phyloP scores from a whole-genome alignment of 2,797 vertebrate species.

The Paramormyrops hopkinsi region DNA sequence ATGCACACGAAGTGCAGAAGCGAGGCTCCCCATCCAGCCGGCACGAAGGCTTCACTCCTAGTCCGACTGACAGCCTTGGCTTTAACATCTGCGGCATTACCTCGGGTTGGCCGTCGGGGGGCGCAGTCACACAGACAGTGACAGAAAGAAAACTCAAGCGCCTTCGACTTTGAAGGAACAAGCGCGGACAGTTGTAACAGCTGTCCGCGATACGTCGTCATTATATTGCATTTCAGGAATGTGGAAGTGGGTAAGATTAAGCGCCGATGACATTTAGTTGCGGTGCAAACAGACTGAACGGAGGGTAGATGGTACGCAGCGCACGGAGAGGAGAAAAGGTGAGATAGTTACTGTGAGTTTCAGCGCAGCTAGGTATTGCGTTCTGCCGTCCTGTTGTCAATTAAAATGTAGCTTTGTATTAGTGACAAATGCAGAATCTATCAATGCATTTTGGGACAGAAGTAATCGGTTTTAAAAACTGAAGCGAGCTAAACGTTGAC shows the following conservation, averaged over 20 bases:
- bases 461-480: neutral
- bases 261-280: neutral
- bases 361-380: neutral
- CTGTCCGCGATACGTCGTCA: neutral
- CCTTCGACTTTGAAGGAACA: neutral
- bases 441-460: neutral
- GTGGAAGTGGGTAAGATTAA: neutral
- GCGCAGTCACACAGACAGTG: neutral
- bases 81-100: neutral
- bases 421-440: neutral
- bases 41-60: neutral
- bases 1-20: neutral
- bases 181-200: constrained; percentile 1
- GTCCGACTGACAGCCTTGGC: neutral
- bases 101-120: neutral
- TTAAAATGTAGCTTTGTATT: neutral
- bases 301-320: constrained; percentile 11
- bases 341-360: constrained; percentile 9
- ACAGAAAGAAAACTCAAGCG: neutral
- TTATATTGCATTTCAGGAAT: neutral
- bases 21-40: neutral
- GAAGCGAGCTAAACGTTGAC: neutral
- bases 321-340: constrained; percentile 3
- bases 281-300: neutral
- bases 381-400: neutral